Conservation (phyloP, 2,888 invertebrate genomes). For the Clanis bilineata region DNA sequence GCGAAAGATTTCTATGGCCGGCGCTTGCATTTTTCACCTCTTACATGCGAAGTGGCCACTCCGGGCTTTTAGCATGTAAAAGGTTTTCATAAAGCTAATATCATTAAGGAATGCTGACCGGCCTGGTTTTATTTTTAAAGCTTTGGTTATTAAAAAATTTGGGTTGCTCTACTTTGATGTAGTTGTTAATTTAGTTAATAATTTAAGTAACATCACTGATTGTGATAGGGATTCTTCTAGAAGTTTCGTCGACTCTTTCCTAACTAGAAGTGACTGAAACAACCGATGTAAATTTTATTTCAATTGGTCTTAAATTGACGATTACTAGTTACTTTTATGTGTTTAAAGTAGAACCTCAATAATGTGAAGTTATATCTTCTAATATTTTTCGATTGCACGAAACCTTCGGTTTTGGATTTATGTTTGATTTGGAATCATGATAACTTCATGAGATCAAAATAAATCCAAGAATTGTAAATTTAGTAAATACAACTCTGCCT, state of each 20-base stretch:
- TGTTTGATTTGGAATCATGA: too few species aligned
- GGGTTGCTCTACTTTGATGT: conserved; percentile 11
- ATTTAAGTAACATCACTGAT: not conserved
- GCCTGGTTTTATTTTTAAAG: conserved; percentile 10
- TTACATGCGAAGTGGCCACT: conserved; percentile 30
- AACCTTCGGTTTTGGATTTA: too few species aligned
- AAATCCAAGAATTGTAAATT: too few species aligned
- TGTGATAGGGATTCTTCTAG: not conserved
- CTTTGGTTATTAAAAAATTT: not conserved
- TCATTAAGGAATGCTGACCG: conserved; percentile 2
- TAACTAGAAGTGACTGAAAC: not conserved
- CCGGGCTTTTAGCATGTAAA: conserved; percentile 15
- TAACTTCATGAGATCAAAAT: too few species aligned
- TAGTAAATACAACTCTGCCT: too few species aligned
- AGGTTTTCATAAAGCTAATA: conserved; percentile 16
- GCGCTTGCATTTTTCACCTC: conserved; percentile 36
- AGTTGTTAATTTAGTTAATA: not conserved
- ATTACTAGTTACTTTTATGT: too few species aligned
- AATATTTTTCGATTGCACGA: too few species aligned
- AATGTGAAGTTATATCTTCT: too few species aligned
- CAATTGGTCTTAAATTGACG: too few species aligned
- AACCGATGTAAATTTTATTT: not conserved
- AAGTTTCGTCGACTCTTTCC: too few species aligned
- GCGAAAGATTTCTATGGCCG: conserved; percentile 41
- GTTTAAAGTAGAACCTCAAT: too few species aligned